Conservation (phyloP, 2,797 vertebrate species). For the Glossophaga mutica region DNA sequence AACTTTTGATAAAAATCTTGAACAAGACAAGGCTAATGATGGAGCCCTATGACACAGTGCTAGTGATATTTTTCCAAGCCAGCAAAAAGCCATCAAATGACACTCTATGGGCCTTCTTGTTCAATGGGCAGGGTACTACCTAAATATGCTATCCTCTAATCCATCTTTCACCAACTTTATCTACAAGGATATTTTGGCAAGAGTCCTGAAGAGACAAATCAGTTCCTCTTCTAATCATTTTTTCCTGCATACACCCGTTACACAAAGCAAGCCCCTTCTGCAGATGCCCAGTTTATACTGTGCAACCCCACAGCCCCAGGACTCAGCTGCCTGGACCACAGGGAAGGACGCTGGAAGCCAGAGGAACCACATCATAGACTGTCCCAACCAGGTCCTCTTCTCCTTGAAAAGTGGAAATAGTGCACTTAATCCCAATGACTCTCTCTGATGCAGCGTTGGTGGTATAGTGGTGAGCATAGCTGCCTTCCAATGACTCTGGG, state of each 20-base stretch:
- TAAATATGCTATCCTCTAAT: neutral
- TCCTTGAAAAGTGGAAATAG: neutral
- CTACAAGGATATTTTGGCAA: conserved; percentile 33
- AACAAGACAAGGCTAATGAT: neutral
- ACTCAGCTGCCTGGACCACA: neutral
- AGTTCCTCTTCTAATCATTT: neutral
- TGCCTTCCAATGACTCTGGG: conserved; percentile 82
- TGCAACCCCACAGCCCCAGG: neutral
- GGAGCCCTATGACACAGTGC: neutral
- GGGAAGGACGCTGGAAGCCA: neutral
- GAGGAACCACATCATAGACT: neutral
- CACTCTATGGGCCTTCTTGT: neutral
- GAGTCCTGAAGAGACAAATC: neutral
- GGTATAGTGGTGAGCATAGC: conserved; percentile 87
- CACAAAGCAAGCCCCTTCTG: neutral
- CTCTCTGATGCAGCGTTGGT: conserved; percentile 78
- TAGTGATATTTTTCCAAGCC: neutral
- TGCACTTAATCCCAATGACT: neutral
- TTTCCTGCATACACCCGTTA: neutral
- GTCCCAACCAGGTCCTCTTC: neutral
- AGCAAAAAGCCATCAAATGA: neutral
- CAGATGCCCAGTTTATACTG: neutral
- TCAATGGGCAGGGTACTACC: neutral
- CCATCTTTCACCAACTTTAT: conserved; percentile 34
- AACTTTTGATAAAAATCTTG: conserved; percentile 38